Conservation (phyloP, 2,113 vertebrate genomes). For the Myodes glareolus region DNA sequence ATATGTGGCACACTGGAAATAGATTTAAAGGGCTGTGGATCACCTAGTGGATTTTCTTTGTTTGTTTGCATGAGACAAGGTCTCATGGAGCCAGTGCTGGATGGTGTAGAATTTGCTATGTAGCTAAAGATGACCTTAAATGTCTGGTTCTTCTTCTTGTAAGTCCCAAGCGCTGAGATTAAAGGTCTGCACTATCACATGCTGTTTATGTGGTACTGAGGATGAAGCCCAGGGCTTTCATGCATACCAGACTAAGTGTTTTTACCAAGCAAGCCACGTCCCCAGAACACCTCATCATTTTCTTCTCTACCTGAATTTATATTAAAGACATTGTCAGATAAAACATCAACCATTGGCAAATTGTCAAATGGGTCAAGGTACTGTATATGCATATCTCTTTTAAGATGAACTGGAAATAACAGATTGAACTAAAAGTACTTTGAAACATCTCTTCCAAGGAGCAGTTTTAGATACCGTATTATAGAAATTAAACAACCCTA, state of each 20-base stretch:
- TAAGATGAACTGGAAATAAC: slow-evolving; percentile 46
- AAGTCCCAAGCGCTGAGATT: not conserved
- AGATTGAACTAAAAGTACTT: not conserved
- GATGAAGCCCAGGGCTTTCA: not conserved
- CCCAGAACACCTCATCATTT: not conserved
- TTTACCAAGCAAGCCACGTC: not conserved
- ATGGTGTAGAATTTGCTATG: not conserved
- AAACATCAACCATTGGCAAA: not conserved
- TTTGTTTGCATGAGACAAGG: not conserved
- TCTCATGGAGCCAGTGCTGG: no score
- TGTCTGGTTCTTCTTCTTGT: not conserved
- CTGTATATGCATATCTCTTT: not conserved
- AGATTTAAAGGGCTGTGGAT: not conserved
- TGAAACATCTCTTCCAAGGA: slow-evolving; percentile 60
- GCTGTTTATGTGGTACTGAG: not conserved
- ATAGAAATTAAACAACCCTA: slow-evolving; percentile 67
- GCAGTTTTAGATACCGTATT: slow-evolving; percentile 46
- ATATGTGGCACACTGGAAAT: not conserved
- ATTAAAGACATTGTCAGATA: not conserved
- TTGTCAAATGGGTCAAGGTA: slow-evolving; percentile 14
- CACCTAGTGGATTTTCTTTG: not conserved
- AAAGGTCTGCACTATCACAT: not conserved
- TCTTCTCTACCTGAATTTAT: not conserved
- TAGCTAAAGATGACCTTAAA: not conserved
- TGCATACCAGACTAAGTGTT: not conserved